Evolutionary conservation across 2,113 vertebrate genomes (phyloP), one percentile per base, ranked within the genome.

Genomic region (Miniopterus natalensis): DNA sequence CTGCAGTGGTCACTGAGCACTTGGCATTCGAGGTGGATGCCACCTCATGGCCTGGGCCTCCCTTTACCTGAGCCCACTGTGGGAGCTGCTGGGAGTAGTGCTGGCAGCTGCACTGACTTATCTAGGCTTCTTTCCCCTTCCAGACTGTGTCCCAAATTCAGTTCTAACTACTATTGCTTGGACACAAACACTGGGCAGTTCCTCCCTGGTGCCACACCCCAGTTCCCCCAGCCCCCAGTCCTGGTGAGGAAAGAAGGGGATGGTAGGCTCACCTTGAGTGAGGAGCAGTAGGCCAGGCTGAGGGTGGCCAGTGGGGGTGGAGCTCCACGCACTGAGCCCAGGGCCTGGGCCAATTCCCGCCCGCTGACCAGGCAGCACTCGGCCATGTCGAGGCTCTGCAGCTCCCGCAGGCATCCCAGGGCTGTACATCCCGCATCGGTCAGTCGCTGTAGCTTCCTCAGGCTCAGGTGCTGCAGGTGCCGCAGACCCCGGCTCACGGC

Each of bases 291-390:
- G 95, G 98, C 98, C 27, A 99, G 96, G 92, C 96, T 99, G 92
- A 99, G 98, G 2, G 88, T 98, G 88, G 97, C 95, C 92, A 99
- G 96, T 66, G 90, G 97, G 7, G 97, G 96, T 86, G 96, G 88
- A 40, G 70, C 84, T 85, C 88, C 36, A 0, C 1, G 2, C 0
- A 90, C 92, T 0, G 94, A 93, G 8, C 95, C 96, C 73, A 99
- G 77, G 12, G 98, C 98, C 80, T 98, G 98, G 77, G 98, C 98
- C 53, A 99, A 94, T 91, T 98, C 98, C 8, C 21, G 53, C 1
- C 99, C 98, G 0, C 97, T 99, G 95, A 99, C 84, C 11, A 98
- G 98, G 79, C 98, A 97, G 97, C 99, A 99, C 95, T 99, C 98
- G 0, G 99, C 98, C 92, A 99, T 95, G 89, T 99, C 97, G 68